Evolutionary conservation across 1,140 invertebrate genomes (phyloP).

Genomic region (Aphelinus certus): DNA sequence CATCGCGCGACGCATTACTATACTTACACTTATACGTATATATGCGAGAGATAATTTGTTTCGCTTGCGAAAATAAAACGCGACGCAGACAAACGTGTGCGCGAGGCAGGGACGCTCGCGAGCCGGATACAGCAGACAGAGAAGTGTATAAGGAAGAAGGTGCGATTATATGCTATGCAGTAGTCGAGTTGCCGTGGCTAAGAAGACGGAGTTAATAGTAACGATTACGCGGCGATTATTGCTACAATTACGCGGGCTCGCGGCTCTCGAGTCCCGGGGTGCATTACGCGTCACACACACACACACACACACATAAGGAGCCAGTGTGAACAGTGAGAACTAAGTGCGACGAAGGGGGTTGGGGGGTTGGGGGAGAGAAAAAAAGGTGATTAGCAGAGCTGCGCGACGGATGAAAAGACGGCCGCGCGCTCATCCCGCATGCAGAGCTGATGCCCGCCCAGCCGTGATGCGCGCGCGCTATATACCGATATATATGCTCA

Average conservation of each 20-base stretch:
- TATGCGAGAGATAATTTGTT: no score
- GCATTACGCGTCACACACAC: constrained; percentile 1
- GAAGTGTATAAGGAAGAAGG: neutral
- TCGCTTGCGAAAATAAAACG: no score
- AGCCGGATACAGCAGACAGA: neutral
- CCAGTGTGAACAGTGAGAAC: neutral
- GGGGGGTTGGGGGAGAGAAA: constrained; percentile 6
- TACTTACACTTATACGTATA: constrained; percentile 12
- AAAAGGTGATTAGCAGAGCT: constrained; percentile 34
- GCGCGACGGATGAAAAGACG: constrained; percentile 27
- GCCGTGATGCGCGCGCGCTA: neutral
- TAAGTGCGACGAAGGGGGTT: neutral
- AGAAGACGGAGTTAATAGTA: constrained; percentile 11
- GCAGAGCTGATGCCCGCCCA: no score
- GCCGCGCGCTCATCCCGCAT: neutral
- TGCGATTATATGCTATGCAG: neutral
- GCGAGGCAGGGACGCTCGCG: neutral
- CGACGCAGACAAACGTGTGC: neutral
- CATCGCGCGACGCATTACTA: neutral
- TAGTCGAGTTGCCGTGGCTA: no score
- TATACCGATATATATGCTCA: constrained; percentile 3
- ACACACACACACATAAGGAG: neutral
- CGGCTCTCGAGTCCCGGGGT: no score
- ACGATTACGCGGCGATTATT: constrained; percentile 28
- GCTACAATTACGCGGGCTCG: constrained; percentile 14